These are phyloP conservation scores for Cichlasoma orientale DNA, from an alignment of 2,797 vertebrate species.

Conservation along the genomic window DNA sequence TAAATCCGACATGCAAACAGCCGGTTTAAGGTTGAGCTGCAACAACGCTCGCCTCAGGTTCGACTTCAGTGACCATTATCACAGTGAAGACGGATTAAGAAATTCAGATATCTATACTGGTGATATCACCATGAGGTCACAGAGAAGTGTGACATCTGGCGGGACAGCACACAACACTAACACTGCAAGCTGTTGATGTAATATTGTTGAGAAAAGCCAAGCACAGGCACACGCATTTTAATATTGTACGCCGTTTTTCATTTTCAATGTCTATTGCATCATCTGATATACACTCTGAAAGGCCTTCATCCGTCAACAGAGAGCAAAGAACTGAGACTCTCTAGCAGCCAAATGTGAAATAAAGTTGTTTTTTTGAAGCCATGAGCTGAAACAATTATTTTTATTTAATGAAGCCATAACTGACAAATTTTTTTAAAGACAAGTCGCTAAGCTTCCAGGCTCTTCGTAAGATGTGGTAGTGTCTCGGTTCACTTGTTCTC, in stretches of 20 bases:
- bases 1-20: neutral
- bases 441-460: neutral
- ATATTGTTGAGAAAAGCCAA: constrained; percentile 1
- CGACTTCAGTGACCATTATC: neutral
- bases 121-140: neutral
- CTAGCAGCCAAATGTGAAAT: neutral
- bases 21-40: neutral
- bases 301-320: too few relatives aligned
- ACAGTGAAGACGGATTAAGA: too few relatives aligned
- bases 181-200: neutral
- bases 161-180: neutral
- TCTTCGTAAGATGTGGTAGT: neutral
- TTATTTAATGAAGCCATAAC: neutral
- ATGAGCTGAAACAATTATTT: neutral
- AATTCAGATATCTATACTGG: neutral
- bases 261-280: neutral
- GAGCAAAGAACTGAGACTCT: neutral
- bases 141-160: neutral
- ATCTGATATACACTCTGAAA: neutral
- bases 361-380: neutral
- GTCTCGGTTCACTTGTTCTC: neutral
- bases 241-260: neutral
- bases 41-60: neutral
- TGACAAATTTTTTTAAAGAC: neutral
- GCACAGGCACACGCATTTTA: neutral